These are phyloP conservation scores for Ciconia boyciana DNA, from an alignment of 2,113 vertebrate species.

Conservation along the genomic window DNA sequence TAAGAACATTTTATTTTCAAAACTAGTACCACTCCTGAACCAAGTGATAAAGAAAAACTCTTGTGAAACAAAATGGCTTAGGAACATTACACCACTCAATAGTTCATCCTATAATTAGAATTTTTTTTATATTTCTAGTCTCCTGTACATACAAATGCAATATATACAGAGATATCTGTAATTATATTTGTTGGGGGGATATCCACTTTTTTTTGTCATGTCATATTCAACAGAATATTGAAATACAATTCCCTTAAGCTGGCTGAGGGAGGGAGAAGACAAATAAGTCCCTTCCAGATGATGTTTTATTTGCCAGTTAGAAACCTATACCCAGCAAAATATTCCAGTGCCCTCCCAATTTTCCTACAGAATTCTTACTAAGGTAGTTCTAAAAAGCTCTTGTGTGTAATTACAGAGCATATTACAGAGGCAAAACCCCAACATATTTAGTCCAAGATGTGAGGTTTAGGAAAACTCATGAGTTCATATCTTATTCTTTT, in stretches of 20 bases:
- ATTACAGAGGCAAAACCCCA: not conserved
- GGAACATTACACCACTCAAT: not conserved
- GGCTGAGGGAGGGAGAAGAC: not conserved
- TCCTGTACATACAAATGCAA: not conserved
- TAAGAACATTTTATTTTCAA: not conserved
- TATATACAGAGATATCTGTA: not conserved
- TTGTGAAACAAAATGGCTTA: not conserved
- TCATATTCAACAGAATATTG: not conserved
- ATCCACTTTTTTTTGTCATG: not conserved
- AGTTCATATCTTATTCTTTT: not conserved
- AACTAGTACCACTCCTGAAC: not conserved
- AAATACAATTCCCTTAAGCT: not conserved
- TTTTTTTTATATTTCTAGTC: not conserved
- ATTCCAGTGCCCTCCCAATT: not conserved
- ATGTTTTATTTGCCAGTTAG: not conserved
- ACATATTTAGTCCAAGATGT: not conserved
- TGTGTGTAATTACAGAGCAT: not conserved
- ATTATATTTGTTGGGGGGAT: not conserved
- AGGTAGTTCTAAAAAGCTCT: not conserved
- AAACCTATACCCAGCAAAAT: not conserved
- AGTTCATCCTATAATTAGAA: not conserved
- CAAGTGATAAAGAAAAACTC: not conserved
- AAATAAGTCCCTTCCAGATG: not conserved
- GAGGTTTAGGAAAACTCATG: not conserved
- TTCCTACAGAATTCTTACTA: not conserved